These are phyloP conservation scores for Drosophila eugracilis DNA, from an alignment of 1,140 invertebrate species.

Conservation along the genomic window DNA sequence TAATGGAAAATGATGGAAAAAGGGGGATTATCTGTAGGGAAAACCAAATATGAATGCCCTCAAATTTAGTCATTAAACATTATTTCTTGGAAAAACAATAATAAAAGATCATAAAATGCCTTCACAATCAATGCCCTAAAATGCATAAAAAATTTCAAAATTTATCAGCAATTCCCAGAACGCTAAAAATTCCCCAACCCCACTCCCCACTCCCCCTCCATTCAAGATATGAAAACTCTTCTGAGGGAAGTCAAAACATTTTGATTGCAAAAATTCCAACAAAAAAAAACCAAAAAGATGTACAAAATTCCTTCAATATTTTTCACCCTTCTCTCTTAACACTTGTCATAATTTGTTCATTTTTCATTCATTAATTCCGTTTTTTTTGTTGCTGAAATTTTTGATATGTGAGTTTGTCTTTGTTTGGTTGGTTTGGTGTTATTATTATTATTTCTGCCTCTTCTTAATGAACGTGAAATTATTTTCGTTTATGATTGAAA, in stretches of 20 bases:
- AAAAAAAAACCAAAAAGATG: background rate
- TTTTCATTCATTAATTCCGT: background rate
- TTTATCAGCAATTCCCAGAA: background rate
- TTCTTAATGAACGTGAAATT: conserved; percentile 73
- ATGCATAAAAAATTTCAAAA: background rate
- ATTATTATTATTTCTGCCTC: background rate
- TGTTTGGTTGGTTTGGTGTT: background rate
- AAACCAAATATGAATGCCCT: background rate
- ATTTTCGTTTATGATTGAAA: conserved; percentile 54
- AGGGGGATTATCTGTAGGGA: too few relatives aligned
- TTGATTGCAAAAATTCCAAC: background rate
- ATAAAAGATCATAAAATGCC: background rate
- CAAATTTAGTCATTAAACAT: background rate
- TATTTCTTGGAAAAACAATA: background rate
- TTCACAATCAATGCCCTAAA: background rate
- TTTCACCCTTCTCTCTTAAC: conserved; percentile 27
- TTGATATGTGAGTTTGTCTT: conserved; percentile 14
- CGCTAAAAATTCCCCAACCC: too few relatives aligned
- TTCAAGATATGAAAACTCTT: background rate
- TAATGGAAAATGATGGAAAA: too few relatives aligned
- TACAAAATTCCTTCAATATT: conserved; percentile 32
- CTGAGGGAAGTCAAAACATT: background rate
- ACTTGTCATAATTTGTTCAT: conserved; percentile 54
- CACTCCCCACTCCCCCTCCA: too few relatives aligned
- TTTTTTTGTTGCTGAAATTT: conserved; percentile 22